Percentiles rank a stretch among this genome's conserved stretches.
These are phyloP conservation scores for Notothenia rossii DNA, from an alignment of 2,113 vertebrate genomes.

Conservation along the genomic window DNA sequence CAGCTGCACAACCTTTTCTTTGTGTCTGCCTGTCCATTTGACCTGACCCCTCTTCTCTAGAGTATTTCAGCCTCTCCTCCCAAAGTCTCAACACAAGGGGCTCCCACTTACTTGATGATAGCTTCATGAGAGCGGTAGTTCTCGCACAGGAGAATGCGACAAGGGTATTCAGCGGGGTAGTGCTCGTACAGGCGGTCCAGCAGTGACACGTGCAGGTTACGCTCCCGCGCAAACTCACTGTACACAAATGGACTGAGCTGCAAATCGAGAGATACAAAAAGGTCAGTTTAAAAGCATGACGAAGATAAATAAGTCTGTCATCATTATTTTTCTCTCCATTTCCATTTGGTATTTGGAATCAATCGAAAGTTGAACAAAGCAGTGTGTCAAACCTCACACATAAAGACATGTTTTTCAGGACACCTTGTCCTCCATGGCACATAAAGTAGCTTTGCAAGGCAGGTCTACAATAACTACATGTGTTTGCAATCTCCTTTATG, in stretches of 20 bases:
- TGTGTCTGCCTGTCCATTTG: background rate
- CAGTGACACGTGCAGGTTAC: constrained; percentile 96
- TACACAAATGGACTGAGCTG: constrained; percentile 99
- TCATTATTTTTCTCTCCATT: background rate
- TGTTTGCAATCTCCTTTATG: background rate
- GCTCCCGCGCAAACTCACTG: constrained; percentile 98
- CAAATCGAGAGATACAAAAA: constrained; percentile 69
- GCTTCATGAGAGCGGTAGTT: constrained; percentile 99
- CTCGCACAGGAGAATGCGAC: constrained; percentile 98
- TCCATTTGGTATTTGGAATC: background rate
- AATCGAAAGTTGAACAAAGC: background rate
- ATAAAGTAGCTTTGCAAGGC: background rate
- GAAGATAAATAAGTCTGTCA: background rate
- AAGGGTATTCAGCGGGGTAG: constrained; percentile 96
- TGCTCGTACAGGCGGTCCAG: constrained; percentile 98
- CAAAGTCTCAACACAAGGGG: constrained; percentile 53
- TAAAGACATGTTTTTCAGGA: too few relatives aligned
- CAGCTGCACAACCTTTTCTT: background rate
- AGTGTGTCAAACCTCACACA: background rate
- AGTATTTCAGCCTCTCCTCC: constrained; percentile 7
- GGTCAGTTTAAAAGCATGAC: constrained; percentile 11
- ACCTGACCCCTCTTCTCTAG: background rate
- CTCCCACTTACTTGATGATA: constrained; percentile 99
- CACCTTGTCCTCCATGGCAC: background rate
- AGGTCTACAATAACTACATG: background rate